Percentiles rank a stretch among this genome's conserved stretches.
These are phyloP conservation scores for Leuciscus idus DNA, from an alignment of 2,113 vertebrate genomes.

Conservation along the genomic window DNA sequence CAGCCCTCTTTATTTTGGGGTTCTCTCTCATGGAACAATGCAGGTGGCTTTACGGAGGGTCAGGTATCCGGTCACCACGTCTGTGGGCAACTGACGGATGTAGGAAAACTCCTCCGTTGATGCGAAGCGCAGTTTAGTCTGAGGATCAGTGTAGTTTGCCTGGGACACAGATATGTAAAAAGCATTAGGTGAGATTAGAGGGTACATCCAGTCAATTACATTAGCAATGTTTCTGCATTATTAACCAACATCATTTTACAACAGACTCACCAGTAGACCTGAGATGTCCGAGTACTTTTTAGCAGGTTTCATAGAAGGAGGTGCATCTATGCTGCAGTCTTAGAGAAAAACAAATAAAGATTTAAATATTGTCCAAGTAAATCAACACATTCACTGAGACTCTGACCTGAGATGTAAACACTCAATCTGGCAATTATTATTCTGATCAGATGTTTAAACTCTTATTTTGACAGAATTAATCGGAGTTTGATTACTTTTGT, in stretches of 20 bases:
- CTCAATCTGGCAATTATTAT: background rate
- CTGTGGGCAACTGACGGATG: constrained; percentile 93
- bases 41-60: constrained; percentile 92
- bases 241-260: background rate
- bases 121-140: constrained; percentile 95
- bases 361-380: background rate
- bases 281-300: constrained; percentile 99
- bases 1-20: background rate
- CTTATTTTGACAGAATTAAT: background rate
- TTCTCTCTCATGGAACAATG: constrained; percentile 84
- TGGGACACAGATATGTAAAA: constrained; percentile 62
- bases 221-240: background rate
- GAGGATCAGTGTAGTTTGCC: constrained; percentile 97
- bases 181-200: background rate
- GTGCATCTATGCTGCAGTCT: constrained; percentile 96
- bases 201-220: no score
- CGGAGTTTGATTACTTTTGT: background rate
- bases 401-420: background rate
- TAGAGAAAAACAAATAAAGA: constrained; percentile 29
- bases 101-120: constrained; percentile 95
- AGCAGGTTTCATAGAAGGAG: constrained; percentile 91
- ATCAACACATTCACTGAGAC: background rate
- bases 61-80: constrained; percentile 93
- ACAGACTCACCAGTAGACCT: constrained; percentile 87
- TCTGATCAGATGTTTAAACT: background rate